phyloP scores from a whole-genome alignment of 2,113 vertebrate genomes.

The Madoqua kirkii region DNA sequence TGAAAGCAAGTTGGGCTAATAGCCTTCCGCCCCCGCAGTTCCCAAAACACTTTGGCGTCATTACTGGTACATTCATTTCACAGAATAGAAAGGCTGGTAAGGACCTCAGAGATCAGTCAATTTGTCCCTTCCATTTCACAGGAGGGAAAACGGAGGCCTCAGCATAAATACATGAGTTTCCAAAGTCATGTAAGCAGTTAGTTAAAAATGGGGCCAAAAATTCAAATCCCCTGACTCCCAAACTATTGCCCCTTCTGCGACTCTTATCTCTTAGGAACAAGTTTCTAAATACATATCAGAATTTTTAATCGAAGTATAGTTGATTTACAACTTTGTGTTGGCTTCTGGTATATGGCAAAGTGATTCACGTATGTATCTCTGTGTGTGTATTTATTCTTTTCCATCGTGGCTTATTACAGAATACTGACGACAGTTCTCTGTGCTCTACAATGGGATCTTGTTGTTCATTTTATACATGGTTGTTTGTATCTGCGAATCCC shows the following conservation, averaged over 20 bases:
- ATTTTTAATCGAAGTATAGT: background rate
- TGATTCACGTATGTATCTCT: background rate
- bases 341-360: background rate
- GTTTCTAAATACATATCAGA: background rate
- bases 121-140: background rate
- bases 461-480: background rate
- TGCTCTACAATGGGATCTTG: background rate
- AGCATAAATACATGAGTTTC: background rate
- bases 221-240: background rate
- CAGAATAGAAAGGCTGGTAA: background rate
- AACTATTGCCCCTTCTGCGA: background rate
- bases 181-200: background rate
- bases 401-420: background rate
- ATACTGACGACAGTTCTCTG: background rate
- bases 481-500: background rate
- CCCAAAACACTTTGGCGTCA: background rate
- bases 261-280: background rate
- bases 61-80: background rate
- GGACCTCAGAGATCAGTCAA: background rate
- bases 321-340: background rate
- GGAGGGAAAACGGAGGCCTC: background rate
- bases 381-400: background rate
- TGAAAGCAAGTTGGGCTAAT: constrained; percentile 39
- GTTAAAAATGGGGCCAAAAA: background rate
- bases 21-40: background rate